A percentile compares a stretch with the other conserved stretches of the same genome.
Evolutionary conservation across 92 coral and sea anemone species (phyloP).

Genomic region (Zoanthus gigantus): DNA sequence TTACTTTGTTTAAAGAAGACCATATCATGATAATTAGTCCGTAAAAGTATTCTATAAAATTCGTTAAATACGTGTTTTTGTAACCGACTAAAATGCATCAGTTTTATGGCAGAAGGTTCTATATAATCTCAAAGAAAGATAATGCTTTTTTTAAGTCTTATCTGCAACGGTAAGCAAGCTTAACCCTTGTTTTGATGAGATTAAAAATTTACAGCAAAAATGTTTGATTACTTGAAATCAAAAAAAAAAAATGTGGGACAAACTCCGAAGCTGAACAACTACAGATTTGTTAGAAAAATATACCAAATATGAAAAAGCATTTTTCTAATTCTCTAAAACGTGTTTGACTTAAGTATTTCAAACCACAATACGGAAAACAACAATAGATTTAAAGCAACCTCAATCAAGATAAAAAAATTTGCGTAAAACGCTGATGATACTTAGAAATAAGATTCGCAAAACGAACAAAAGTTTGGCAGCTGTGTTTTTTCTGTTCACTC

Average conservation of each 20-base stretch:
- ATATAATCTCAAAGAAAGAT: conserved; percentile 28
- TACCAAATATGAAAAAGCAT: conserved; percentile 26
- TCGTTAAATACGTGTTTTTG: conserved; percentile 65
- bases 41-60: conserved; percentile 64
- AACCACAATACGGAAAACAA: conserved; percentile 32
- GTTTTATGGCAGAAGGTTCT: conserved; percentile 59
- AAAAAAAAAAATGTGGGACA: conserved; percentile 2
- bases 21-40: conserved; percentile 70
- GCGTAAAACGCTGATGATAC: conserved; percentile 39
- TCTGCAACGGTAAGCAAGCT: conserved; percentile 29
- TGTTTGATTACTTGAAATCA: conserved; percentile 31
- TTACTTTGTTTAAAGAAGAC: conserved; percentile 60
- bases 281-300: conserved; percentile 41
- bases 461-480: conserved; percentile 70
- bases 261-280: conserved; percentile 53
- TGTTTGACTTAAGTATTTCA: conserved; percentile 16
- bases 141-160: conserved; percentile 19
- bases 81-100: conserved; percentile 54
- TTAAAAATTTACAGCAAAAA: conserved; percentile 2
- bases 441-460: conserved; percentile 57
- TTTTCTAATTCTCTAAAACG: conserved; percentile 38
- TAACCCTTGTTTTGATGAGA: conserved; percentile 20
- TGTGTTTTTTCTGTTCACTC: conserved; percentile 85
- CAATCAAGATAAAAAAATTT: conserved; percentile 26
- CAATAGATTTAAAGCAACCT: conserved; percentile 19